Evolutionary conservation across 2,888 invertebrate genomes (phyloP).

Genomic region (Perithous albicinctus): DNA sequence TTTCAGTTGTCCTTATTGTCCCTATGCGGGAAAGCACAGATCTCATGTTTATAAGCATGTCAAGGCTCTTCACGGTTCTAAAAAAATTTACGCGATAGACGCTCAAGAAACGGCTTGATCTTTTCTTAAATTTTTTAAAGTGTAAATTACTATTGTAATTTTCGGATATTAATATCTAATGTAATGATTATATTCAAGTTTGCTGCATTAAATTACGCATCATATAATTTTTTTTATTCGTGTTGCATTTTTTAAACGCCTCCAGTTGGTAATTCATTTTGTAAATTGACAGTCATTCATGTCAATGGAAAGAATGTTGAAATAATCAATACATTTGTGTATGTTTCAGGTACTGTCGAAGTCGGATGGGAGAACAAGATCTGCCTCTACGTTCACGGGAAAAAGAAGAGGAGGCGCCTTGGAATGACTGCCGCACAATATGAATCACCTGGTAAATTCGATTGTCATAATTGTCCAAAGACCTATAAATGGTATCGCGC

Average conservation of each 20-base stretch:
- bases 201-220: background rate
- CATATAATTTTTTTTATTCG: background rate
- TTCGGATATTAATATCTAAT: background rate
- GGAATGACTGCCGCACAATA: background rate
- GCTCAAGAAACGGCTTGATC: background rate
- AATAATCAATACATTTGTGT: background rate
- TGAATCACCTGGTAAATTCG: conserved; percentile 8
- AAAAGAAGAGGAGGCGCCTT: background rate
- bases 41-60: conserved; percentile 67
- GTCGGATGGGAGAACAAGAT: background rate
- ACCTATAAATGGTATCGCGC: conserved; percentile 73
- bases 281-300: background rate
- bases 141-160: background rate
- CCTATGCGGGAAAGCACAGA: conserved; percentile 63
- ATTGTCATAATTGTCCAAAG: conserved; percentile 75
- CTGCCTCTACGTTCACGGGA: background rate
- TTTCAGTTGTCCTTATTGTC: conserved; percentile 78
- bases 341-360: conserved; percentile 41
- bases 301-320: background rate
- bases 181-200: background rate
- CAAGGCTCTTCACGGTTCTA: conserved; percentile 57
- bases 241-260: background rate
- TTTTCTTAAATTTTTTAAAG: background rate
- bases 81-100: conserved; percentile 66
- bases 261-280: background rate